These are phyloP conservation scores for Maniola hyperantus DNA, from an alignment of 2,888 invertebrate genomes.

Conservation along the genomic window DNA sequence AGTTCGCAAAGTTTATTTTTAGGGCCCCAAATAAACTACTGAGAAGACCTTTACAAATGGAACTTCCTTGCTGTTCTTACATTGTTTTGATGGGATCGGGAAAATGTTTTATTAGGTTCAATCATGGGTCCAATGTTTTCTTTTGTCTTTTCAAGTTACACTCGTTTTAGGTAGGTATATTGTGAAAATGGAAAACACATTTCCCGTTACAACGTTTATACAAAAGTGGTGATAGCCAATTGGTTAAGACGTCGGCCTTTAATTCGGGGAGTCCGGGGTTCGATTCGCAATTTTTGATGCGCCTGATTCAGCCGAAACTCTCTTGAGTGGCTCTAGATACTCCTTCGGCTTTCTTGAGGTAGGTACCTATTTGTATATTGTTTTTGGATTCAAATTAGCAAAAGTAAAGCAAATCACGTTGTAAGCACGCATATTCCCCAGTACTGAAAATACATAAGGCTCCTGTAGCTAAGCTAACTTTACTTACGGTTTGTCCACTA, in stretches of 20 bases:
- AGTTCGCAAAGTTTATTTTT: not conserved
- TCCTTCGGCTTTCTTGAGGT: too few relatives aligned
- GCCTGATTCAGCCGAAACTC: too few relatives aligned
- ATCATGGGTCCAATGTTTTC: too few relatives aligned
- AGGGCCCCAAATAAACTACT: conserved; percentile 15
- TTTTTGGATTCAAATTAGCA: too few relatives aligned
- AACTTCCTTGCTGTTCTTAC: conserved; percentile 1
- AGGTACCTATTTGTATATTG: too few relatives aligned
- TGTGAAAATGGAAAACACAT: not conserved
- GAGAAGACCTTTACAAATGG: conserved; percentile 10
- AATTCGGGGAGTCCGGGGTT: too few relatives aligned
- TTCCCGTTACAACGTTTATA: not conserved
- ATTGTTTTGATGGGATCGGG: conserved; percentile 17
- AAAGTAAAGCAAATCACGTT: too few relatives aligned
- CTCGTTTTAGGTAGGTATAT: not conserved
- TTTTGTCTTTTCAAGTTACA: conserved; percentile 2
- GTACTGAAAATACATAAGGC: too few relatives aligned
- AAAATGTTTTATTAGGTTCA: conserved; percentile 14
- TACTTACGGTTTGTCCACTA: not conserved
- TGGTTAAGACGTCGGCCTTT: too few relatives aligned
- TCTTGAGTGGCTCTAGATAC: too few relatives aligned
- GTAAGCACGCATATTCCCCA: too few relatives aligned
- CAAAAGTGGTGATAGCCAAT: too few relatives aligned
- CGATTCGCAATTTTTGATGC: not conserved
- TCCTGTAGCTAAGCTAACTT: not conserved